phyloP scores from a whole-genome alignment of 2,888 invertebrate species.

The Eupithecia dodoneata region DNA sequence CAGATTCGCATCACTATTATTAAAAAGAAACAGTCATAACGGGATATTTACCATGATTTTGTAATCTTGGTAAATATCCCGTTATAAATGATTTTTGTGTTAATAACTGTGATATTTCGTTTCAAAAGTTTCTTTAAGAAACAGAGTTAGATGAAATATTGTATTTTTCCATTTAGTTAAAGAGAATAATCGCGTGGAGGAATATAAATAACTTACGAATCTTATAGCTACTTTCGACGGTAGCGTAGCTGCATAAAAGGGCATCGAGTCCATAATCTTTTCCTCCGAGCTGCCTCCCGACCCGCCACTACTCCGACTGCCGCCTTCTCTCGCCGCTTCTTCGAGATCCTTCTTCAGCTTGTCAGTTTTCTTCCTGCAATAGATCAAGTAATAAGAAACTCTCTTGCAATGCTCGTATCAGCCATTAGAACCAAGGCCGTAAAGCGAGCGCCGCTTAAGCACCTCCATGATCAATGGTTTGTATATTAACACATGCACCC shows the following conservation, averaged over 20 bases:
- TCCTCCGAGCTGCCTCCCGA: conserved; percentile 72
- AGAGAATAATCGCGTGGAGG: too few species aligned
- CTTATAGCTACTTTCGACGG: conserved; percentile 88
- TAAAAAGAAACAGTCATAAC: too few species aligned
- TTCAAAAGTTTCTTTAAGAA: too few species aligned
- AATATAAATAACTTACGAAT: conserved; percentile 86
- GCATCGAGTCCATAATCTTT: conserved; percentile 72
- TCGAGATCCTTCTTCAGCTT: conserved; percentile 95
- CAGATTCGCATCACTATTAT: too few species aligned
- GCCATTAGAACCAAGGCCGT: conserved; percentile 26
- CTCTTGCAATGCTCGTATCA: background rate
- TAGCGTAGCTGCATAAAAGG: conserved; percentile 79
- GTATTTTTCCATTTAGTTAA: too few species aligned
- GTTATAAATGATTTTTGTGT: too few species aligned
- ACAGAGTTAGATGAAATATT: too few species aligned
- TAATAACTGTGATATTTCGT: too few species aligned
- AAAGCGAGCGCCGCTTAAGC: conserved; percentile 29
- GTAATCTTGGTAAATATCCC: too few species aligned
- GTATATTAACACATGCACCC: conserved; percentile 28
- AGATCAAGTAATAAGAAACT: conserved; percentile 28
- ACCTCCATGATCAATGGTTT: conserved; percentile 19
- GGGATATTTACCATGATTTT: too few species aligned
- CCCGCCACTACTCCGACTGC: conserved; percentile 71
- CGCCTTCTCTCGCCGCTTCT: conserved; percentile 93
- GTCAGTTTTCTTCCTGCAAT: conserved; percentile 92